phyloP scores from a whole-genome alignment of 92 coral and sea anemone genomes.

The Paramuricea clavata region DNA sequence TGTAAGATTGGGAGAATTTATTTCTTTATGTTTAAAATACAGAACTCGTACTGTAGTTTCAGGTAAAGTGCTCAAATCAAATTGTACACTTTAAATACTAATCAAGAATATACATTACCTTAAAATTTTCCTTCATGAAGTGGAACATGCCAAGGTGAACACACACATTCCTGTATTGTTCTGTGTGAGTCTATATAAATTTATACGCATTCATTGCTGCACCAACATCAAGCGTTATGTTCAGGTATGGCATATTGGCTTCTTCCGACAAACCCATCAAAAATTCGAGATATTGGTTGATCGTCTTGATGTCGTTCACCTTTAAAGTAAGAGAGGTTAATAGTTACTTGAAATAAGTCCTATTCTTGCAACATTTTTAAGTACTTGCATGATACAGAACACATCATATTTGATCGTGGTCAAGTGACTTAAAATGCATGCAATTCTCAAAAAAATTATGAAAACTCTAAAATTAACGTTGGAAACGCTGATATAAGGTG shows the following conservation, averaged over 20 bases:
- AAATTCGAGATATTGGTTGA: background rate
- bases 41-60: background rate
- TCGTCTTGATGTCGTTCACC: background rate
- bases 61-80: background rate
- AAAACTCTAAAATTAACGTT: background rate
- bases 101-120: background rate
- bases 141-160: slow-evolving; percentile 1
- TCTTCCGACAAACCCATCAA: background rate
- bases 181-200: background rate
- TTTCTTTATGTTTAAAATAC: background rate
- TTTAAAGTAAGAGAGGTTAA: background rate
- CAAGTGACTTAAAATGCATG: too few relatives aligned
- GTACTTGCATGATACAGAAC: too few relatives aligned
- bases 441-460: background rate
- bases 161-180: background rate
- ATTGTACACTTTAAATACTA: background rate
- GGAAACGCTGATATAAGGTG: background rate
- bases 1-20: background rate
- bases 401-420: too few relatives aligned
- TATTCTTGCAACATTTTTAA: too few relatives aligned
- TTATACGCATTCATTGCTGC: background rate
- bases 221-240: slow-evolving; percentile 6
- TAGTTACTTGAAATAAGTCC: too few relatives aligned
- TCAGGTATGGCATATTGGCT: slow-evolving; percentile 3
- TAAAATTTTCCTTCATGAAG: background rate